These are phyloP conservation scores for Erinaceus europaeus DNA, from an alignment of 2,113 vertebrate species.

Conservation along the genomic window DNA sequence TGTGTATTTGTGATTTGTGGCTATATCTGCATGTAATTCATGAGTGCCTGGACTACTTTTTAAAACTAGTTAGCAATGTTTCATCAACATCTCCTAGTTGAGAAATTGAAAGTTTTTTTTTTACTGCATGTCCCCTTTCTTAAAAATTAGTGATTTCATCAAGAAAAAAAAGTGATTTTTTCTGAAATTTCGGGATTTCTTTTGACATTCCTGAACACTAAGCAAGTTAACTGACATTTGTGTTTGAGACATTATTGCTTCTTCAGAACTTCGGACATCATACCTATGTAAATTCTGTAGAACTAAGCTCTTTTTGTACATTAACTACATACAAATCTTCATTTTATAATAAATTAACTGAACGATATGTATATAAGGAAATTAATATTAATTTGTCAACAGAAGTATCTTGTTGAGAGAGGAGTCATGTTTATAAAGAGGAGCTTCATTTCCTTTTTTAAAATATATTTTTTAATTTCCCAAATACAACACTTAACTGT, in stretches of 20 bases:
- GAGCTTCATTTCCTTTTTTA: too few relatives aligned
- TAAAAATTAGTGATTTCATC: neutral
- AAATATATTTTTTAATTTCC: neutral
- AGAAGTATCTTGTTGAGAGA: neutral
- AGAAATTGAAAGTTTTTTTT: neutral
- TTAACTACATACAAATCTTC: neutral
- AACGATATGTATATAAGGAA: too few relatives aligned
- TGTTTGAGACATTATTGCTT: neutral
- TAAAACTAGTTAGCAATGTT: slow-evolving; percentile 34
- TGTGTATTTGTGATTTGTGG: neutral
- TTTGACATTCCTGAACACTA: slow-evolving; percentile 22
- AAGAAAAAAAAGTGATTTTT: neutral
- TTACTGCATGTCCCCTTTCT: neutral
- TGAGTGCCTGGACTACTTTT: neutral
- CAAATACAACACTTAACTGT: slow-evolving; percentile 9
- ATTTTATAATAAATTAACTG: too few relatives aligned
- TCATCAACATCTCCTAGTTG: neutral
- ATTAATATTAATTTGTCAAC: neutral
- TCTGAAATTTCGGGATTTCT: neutral
- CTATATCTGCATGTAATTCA: neutral
- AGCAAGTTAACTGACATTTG: neutral
- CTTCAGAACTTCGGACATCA: neutral
- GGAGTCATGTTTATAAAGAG: too few relatives aligned
- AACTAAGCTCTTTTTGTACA: neutral
- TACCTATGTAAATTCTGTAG: neutral